Conservation (phyloP, 2,797 vertebrate species). For the Champsocephalus gunnari region DNA sequence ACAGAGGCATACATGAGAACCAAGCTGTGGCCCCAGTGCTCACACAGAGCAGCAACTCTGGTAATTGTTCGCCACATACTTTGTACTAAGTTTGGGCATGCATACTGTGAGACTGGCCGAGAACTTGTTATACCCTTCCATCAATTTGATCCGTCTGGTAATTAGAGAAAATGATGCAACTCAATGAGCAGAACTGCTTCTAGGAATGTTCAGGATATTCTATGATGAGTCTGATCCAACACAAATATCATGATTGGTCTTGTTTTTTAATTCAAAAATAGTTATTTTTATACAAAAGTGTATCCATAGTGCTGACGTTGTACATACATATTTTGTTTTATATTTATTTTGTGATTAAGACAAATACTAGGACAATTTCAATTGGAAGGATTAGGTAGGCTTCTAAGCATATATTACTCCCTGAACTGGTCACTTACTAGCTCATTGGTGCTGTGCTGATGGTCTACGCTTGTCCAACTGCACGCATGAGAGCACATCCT, state of each 20-base stretch:
- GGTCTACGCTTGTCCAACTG: slow-evolving; percentile 17
- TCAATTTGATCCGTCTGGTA: slow-evolving; percentile 5
- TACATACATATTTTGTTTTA: slow-evolving; percentile 8
- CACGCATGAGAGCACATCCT: slow-evolving; percentile 28
- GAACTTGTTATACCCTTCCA: neutral
- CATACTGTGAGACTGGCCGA: slow-evolving; percentile 3
- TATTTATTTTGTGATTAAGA: slow-evolving; percentile 3
- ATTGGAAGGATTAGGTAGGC: slow-evolving; percentile 23
- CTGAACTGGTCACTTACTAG: slow-evolving; percentile 23
- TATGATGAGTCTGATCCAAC: slow-evolving; percentile 17
- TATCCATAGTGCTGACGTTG: neutral
- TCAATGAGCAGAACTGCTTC: slow-evolving; percentile 8
- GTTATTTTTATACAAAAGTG: neutral
- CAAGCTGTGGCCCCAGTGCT: slow-evolving; percentile 47
- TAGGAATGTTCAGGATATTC: slow-evolving; percentile 6
- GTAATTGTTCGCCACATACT: slow-evolving; percentile 52
- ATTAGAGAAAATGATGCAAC: slow-evolving; percentile 27
- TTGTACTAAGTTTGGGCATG: slow-evolving; percentile 1
- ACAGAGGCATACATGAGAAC: slow-evolving; percentile 60
- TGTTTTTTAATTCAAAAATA: slow-evolving; percentile 17
- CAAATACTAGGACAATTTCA: slow-evolving; percentile 24
- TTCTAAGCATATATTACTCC: slow-evolving; percentile 11
- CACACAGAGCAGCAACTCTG: slow-evolving; percentile 43
- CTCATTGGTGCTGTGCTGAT: slow-evolving; percentile 4
- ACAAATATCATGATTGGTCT: slow-evolving; percentile 18